phyloP scores from a whole-genome alignment of 2,888 invertebrate genomes.

The Hirudinaria manillensis region DNA sequence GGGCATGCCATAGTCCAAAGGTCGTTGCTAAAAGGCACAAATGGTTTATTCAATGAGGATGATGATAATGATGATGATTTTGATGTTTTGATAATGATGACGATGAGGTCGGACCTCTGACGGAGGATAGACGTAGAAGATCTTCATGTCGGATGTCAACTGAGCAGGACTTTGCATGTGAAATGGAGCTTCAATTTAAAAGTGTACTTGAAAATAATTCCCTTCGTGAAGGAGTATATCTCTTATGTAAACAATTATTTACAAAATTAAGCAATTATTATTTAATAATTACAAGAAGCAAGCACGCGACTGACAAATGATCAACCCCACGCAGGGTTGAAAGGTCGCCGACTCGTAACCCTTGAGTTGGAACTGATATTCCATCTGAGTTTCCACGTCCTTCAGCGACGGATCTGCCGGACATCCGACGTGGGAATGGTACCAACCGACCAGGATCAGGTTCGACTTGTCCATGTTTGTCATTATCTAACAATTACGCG shows the following conservation, averaged over 20 bases:
- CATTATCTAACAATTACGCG: constrained; percentile 60
- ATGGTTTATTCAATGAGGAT: neutral
- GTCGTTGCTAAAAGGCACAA: constrained; percentile 61
- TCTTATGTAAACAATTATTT: too few species aligned
- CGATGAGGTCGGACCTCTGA: constrained; percentile 61
- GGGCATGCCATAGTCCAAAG: constrained; percentile 84
- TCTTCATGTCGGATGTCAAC: constrained; percentile 59
- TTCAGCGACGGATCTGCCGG: constrained; percentile 72
- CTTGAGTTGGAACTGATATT: constrained; percentile 89
- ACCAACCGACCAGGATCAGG: constrained; percentile 51
- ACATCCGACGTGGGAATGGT: constrained; percentile 77
- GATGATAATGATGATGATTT: too few species aligned
- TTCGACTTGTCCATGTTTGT: constrained; percentile 70
- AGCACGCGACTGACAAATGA: constrained; percentile 68
- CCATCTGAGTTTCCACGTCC: constrained; percentile 85
- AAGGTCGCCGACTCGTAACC: constrained; percentile 77
- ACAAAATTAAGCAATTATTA: too few species aligned
- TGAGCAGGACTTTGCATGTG: constrained; percentile 13
- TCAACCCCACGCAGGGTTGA: constrained; percentile 83
- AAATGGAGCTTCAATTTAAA: constrained; percentile 29
- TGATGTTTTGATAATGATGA: too few species aligned
- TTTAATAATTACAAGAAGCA: neutral
- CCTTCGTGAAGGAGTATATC: too few species aligned
- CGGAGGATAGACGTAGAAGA: constrained; percentile 91
- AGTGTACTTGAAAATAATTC: neutral